Base-by-base conservation (phyloP, 2,888 invertebrate species). In the Strigamia crassipes region DNA sequence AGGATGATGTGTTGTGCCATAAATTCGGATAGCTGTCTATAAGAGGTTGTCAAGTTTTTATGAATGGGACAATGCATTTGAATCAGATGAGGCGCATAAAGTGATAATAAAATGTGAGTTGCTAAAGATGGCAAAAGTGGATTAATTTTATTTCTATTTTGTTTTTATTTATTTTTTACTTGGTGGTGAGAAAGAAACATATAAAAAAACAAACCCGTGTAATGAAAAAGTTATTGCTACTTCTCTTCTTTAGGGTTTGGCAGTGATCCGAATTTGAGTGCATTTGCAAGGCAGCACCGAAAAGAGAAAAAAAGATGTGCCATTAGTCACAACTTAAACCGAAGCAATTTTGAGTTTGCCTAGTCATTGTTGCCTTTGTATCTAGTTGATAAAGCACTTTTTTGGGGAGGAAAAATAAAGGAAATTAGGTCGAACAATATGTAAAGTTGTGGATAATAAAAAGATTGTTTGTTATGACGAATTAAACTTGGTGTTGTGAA, bases 191-290 rank as follows among this genome's bases (percentile, higher is more conserved):
- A 18, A 56, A 56, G 46, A 6, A 46, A n/a, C 15, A 56, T 1
- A 21, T 18, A 56, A 18, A 56, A 56, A 18, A 56, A 56, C 18
- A 56, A 56, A 18, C 51, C 27, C 56, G 6, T 56, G 56, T 56
- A 56, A 56, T 56, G 56, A 56, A 56, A 56, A 56, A 56, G 56
- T 56, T 56, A 56, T 56, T 56, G 56, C 56, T 56, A 18, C 18
- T 38, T 38, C 38, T 56, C 56, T 56, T 56, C 56, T 56, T 56
- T 18, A 18, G 56, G 56, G 18, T 56, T 56, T 56, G 56, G 56
- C 56, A 56, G 56, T 56, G 56, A 56, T 56, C 56, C 56, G 56
- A 56, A 56, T 56, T 56, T 56, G 56, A 56, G 56, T 56, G 56
- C 56, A 56, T 56, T 56, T n/a, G 18, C n/a, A 56, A 18, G 21